These are phyloP conservation scores for Halichondria panicea DNA, from an alignment of 37 sponge, comb jelly and placozoan genomes.

Conservation along the genomic window DNA sequence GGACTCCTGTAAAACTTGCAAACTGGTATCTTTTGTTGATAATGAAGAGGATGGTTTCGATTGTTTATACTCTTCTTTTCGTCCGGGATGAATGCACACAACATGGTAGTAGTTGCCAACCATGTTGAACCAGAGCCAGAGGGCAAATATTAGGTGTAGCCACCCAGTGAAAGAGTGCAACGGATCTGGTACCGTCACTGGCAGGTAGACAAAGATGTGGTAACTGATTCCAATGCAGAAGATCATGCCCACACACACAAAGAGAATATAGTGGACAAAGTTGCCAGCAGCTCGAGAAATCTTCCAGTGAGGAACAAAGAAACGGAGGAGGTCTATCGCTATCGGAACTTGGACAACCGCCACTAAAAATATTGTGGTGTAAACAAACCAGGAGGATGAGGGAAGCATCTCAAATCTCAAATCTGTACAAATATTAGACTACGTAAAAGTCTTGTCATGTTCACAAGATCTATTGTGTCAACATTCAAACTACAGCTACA, in stretches of 20 bases:
- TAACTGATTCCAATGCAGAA: slow-evolving; percentile 39
- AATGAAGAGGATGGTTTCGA: too few relatives aligned
- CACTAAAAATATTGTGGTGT: slow-evolving; percentile 31
- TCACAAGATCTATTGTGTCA: too few relatives aligned
- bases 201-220: slow-evolving; percentile 32
- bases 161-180: slow-evolving; percentile 24
- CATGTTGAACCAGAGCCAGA: slow-evolving; percentile 62
- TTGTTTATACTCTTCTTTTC: not conserved
- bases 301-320: slow-evolving; percentile 47
- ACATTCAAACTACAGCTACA: too few relatives aligned
- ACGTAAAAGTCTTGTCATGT: too few relatives aligned
- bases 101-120: slow-evolving; percentile 41
- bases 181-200: slow-evolving; percentile 10
- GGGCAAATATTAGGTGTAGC: slow-evolving; percentile 47
- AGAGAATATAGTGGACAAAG: slow-evolving; percentile 23
- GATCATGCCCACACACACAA: slow-evolving; percentile 20
- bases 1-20: too few relatives aligned
- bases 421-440: too few relatives aligned
- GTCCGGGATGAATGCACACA: slow-evolving; percentile 45
- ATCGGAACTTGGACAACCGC: slow-evolving; percentile 48
- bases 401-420: too few relatives aligned
- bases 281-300: slow-evolving; percentile 28
- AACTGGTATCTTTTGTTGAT: too few relatives aligned
- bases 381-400: slow-evolving; percentile 55
- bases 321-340: slow-evolving; percentile 48